Percentiles rank a stretch among this genome's conserved stretches.
Conservation (phyloP, 2,888 invertebrate genomes). For the Mycalesis mineus region DNA sequence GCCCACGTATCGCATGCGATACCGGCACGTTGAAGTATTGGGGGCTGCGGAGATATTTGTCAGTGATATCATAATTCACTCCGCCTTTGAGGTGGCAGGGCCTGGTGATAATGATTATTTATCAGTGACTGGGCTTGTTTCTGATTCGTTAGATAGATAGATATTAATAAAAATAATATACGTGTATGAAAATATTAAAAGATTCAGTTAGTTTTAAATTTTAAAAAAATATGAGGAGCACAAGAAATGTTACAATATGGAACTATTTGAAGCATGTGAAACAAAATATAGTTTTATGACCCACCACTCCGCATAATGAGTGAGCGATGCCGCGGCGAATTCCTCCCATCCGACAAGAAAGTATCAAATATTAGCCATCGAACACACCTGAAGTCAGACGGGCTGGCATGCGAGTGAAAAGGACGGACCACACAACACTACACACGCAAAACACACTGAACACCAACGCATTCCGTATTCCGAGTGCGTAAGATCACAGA, state of each 20-base stretch:
- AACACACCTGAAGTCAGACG: slow-evolving; percentile 71
- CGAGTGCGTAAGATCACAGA: slow-evolving; percentile 37
- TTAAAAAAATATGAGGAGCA: neutral
- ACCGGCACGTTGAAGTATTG: slow-evolving; percentile 17
- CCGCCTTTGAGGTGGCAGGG: slow-evolving; percentile 14
- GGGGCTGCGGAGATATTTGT: slow-evolving; percentile 22
- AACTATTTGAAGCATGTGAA: neutral
- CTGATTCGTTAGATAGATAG: slow-evolving; percentile 1
- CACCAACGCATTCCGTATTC: slow-evolving; percentile 31
- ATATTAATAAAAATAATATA: too few species aligned
- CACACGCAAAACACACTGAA: slow-evolving; percentile 26
- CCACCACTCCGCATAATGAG: slow-evolving; percentile 34
- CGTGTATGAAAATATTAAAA: too few species aligned
- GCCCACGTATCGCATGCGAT: slow-evolving; percentile 29
- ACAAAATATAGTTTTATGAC: slow-evolving; percentile 25
- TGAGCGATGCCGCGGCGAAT: slow-evolving; percentile 47
- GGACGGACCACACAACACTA: slow-evolving; percentile 43
- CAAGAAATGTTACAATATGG: neutral
- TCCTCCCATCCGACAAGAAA: slow-evolving; percentile 62
- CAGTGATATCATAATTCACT: slow-evolving; percentile 22
- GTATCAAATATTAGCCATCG: slow-evolving; percentile 75
- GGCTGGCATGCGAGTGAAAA: slow-evolving; percentile 70
- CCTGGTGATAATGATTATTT: neutral
- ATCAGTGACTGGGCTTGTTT: neutral
- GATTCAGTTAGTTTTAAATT: too few species aligned